Conservation (phyloP, 2,113 vertebrate species). For the Sceloporus undulatus region DNA sequence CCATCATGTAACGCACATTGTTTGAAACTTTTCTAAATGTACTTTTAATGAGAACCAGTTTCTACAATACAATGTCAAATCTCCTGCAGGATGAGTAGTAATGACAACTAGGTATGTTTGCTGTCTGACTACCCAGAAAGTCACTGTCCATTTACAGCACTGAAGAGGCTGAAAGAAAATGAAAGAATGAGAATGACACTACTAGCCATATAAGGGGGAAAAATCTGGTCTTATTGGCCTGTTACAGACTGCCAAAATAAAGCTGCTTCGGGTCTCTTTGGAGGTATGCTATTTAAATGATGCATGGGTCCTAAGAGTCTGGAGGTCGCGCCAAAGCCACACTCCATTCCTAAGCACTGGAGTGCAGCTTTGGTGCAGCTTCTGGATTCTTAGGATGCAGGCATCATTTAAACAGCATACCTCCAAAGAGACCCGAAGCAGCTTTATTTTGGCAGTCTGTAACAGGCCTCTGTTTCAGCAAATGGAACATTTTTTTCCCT, state of each 20-base stretch:
- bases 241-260: no score
- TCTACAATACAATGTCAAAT: slow-evolving; percentile 63
- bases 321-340: no score
- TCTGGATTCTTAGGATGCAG: no score
- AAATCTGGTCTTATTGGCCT: no score
- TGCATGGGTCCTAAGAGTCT: no score
- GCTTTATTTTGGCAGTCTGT: no score
- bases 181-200: neutral
- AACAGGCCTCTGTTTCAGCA: neutral
- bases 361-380: no score
- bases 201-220: neutral
- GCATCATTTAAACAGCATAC: no score
- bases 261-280: no score
- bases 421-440: no score
- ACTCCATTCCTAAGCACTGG: no score
- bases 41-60: slow-evolving; percentile 58
- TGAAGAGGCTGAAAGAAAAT: neutral
- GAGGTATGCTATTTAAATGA: no score
- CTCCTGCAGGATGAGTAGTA: slow-evolving; percentile 60
- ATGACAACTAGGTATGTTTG: neutral
- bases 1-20: slow-evolving; percentile 65
- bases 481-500: neutral
- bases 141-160: neutral
- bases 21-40: slow-evolving; percentile 62
- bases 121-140: slow-evolving; percentile 32